Conservation (phyloP, 2,113 vertebrate genomes). For the Athene cunicularia region DNA sequence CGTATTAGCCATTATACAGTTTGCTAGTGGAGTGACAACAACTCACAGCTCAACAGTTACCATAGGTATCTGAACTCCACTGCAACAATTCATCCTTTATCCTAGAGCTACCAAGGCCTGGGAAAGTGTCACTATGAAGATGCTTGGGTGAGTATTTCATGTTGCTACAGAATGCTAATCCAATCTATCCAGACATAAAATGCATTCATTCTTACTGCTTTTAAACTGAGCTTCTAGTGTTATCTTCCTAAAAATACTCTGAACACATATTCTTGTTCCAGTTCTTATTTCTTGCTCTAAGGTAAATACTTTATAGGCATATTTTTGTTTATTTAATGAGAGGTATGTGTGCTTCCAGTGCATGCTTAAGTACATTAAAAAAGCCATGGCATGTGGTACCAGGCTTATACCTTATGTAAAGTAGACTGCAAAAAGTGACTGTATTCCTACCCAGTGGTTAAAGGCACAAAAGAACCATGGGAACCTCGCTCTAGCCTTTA, state of each 20-base stretch:
- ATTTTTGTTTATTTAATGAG: background rate
- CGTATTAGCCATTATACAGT: background rate
- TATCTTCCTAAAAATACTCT: background rate
- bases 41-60: background rate
- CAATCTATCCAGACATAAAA: background rate
- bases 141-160: background rate
- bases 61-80: background rate
- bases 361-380: background rate
- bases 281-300: slow-evolving; percentile 4
- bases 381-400: background rate
- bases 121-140: background rate
- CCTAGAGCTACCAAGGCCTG: background rate
- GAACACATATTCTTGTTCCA: background rate
- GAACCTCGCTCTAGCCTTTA: background rate
- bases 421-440: background rate
- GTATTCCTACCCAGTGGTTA: background rate
- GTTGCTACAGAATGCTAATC: background rate
- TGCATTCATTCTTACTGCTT: background rate
- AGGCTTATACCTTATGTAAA: background rate
- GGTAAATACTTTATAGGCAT: background rate
- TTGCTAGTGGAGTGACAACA: background rate
- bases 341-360: background rate
- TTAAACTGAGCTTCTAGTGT: background rate
- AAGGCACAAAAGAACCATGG: background rate
- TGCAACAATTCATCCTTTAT: background rate